Evolutionary conservation across 2,113 vertebrate species (phyloP).

Genomic region (Eolophus roseicapilla): DNA sequence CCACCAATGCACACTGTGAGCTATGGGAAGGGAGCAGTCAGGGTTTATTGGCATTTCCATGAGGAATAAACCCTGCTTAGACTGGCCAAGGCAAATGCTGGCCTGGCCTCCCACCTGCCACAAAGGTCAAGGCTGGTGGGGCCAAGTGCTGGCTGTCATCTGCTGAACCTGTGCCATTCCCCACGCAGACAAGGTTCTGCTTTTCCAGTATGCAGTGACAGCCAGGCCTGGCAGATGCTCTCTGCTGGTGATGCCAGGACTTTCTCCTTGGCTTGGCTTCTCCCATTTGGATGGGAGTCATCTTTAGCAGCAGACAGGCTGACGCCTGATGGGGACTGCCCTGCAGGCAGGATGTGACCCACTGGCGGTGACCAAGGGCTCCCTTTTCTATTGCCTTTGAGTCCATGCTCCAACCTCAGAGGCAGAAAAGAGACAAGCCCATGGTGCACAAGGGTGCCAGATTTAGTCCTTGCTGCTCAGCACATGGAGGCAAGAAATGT

Average conservation of each 20-base stretch:
- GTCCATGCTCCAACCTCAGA: not conserved
- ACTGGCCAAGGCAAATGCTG: not conserved
- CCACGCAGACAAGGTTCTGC: not conserved
- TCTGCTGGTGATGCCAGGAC: not conserved
- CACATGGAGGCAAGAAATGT: not conserved
- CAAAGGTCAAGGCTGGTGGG: constrained; percentile 15
- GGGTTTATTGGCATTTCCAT: not conserved
- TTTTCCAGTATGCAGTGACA: not conserved
- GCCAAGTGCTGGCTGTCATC: not conserved
- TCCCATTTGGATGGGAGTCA: constrained; percentile 30
- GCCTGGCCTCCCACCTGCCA: not conserved
- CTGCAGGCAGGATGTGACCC: not conserved
- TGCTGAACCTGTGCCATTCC: constrained; percentile 7
- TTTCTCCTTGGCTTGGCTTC: constrained; percentile 26
- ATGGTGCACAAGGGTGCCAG: not conserved
- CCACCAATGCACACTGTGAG: not conserved
- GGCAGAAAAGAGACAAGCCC: not conserved
- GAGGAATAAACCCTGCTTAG: not conserved
- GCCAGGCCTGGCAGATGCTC: constrained; percentile 27
- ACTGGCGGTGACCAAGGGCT: not conserved
- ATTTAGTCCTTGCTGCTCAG: not conserved
- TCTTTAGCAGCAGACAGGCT: constrained; percentile 29
- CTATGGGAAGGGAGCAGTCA: not conserved
- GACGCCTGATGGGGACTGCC: not conserved
- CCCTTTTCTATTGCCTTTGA: not conserved